A percentile compares a stretch with the other conserved stretches of the same genome.
Evolutionary conservation across 1,140 invertebrate genomes (phyloP).

Genomic region (Steinernema feltiae): DNA sequence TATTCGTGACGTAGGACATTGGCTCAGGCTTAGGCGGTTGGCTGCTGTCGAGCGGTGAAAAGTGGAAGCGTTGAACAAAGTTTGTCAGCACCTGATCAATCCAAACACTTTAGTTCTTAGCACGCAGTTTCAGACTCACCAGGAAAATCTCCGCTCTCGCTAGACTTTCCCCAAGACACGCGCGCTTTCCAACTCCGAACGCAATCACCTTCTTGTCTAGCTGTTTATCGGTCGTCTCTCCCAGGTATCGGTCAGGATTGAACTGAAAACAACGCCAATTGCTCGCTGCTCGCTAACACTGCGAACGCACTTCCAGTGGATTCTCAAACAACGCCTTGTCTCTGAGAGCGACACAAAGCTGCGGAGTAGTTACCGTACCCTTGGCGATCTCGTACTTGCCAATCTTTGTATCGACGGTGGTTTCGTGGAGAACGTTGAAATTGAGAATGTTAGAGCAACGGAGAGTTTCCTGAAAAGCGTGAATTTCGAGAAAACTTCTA

Average conservation of each 20-base stretch:
- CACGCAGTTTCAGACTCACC: no score
- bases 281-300: no score
- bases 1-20: no score
- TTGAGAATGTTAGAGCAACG: constrained; percentile 10
- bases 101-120: no score
- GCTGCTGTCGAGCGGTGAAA: background rate
- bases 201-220: constrained; percentile 29
- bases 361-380: constrained; percentile 18
- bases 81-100: background rate
- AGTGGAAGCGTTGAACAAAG: background rate
- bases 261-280: constrained; percentile 14
- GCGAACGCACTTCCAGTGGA: background rate
- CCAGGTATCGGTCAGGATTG: constrained; percentile 4
- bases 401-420: constrained; percentile 1
- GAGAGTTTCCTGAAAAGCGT: no score
- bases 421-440: constrained; percentile 22
- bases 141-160: constrained; percentile 33
- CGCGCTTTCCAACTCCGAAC: constrained; percentile 31
- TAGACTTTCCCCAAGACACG: constrained; percentile 32
- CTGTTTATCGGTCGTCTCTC: background rate
- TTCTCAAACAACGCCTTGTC: constrained; percentile 15
- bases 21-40: no score
- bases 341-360: constrained; percentile 17
- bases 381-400: constrained; percentile 11
- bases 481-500: no score